A percentile compares a stretch with the other conserved stretches of the same genome.
Conservation (phyloP, 1,140 invertebrate genomes). For the Lordiphosa stackelbergi region DNA sequence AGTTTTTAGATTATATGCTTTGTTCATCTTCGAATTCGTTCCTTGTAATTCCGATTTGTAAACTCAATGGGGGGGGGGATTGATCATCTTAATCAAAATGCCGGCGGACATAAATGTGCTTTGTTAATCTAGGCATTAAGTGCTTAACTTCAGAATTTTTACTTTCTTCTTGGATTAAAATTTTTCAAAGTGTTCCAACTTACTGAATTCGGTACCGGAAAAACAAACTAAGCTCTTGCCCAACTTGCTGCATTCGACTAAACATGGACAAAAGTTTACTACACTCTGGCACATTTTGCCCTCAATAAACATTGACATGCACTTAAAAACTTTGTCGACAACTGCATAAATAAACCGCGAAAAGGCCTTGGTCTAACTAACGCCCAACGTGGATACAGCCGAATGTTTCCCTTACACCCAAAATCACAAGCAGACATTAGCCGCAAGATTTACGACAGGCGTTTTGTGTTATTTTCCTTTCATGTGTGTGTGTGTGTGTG, state of each 20-base stretch:
- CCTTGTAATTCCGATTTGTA: too few relatives aligned
- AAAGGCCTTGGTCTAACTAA: conserved; percentile 4
- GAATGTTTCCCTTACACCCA: not conserved
- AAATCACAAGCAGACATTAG: conserved; percentile 39
- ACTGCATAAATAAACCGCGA: conserved; percentile 37
- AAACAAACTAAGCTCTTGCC: not conserved
- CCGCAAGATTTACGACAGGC: conserved; percentile 33
- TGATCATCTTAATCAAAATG: too few relatives aligned
- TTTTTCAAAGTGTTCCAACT: conserved; percentile 9
- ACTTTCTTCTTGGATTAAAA: not conserved
- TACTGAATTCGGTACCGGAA: not conserved
- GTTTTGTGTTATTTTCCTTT: conserved; percentile 5
- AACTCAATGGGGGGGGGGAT: too few relatives aligned
- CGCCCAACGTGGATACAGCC: not conserved
- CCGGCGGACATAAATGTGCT: too few relatives aligned
- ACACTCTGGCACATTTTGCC: conserved; percentile 23
- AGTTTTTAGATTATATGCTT: too few relatives aligned
- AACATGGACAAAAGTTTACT: not conserved
- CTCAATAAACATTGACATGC: conserved; percentile 59
- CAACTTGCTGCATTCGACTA: not conserved
- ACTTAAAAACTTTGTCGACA: conserved; percentile 56
- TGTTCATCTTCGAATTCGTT: too few relatives aligned
- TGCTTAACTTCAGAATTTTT: too few relatives aligned
- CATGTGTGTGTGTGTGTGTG: not conserved
- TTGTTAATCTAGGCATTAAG: too few relatives aligned